Percentiles rank a stretch among this genome's conserved stretches.
phyloP scores from a whole-genome alignment of 2,888 invertebrate genomes.

The Ophioninae sp. region DNA sequence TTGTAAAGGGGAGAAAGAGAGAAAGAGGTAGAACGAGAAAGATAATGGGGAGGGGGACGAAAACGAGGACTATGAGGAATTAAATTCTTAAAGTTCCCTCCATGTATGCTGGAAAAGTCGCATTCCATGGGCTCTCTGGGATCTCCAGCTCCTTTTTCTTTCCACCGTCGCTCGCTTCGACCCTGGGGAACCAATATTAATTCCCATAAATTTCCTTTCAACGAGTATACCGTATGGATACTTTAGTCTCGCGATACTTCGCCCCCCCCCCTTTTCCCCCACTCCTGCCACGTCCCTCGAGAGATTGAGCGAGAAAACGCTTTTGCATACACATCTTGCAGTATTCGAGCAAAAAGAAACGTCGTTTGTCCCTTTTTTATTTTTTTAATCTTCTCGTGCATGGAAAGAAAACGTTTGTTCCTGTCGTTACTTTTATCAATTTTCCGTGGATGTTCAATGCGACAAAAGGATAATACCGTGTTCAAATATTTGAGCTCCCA shows the following conservation, averaged over 20 bases:
- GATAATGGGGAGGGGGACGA: conserved; percentile 45
- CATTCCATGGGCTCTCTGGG: conserved; percentile 78
- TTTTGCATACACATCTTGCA: conserved; percentile 46
- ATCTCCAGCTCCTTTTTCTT: conserved; percentile 63
- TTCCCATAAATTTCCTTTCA: conserved; percentile 81
- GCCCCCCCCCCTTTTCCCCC: conserved; percentile 36
- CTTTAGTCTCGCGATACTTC: conserved; percentile 53
- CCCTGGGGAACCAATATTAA: conserved; percentile 80
- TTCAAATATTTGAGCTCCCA: conserved; percentile 47
- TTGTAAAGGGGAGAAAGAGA: conserved; percentile 40
- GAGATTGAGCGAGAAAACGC: conserved; percentile 41
- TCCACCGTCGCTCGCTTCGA: conserved; percentile 61
- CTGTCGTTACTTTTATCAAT: conserved; percentile 62
- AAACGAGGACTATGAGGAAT: conserved; percentile 73
- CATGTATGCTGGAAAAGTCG: conserved; percentile 78
- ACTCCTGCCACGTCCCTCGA: conserved; percentile 54
- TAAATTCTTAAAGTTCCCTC: conserved; percentile 81
- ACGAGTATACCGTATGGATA: conserved; percentile 74
- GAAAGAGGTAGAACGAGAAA: conserved; percentile 54
- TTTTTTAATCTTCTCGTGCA: conserved; percentile 77
- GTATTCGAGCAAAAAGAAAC: conserved; percentile 64
- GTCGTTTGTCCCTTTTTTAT: conserved; percentile 76
- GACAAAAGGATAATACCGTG: conserved; percentile 7
- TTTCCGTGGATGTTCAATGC: conserved; percentile 44
- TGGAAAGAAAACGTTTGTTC: conserved; percentile 79